These are phyloP conservation scores for Falco punctatus DNA, from an alignment of 2,113 vertebrate genomes.

Conservation along the genomic window DNA sequence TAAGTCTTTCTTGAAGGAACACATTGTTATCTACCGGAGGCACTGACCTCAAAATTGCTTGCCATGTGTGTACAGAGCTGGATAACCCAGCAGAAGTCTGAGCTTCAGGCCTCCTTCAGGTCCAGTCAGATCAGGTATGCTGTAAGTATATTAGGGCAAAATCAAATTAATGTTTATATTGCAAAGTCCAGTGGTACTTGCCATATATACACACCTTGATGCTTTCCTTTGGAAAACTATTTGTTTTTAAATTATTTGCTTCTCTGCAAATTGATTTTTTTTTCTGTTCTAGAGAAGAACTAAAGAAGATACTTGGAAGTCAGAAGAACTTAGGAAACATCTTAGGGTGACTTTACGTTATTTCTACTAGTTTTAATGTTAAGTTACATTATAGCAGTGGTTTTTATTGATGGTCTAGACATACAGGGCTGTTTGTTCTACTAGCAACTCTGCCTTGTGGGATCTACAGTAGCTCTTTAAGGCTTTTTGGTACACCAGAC, in stretches of 20 bases:
- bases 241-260: background rate
- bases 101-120: background rate
- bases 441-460: background rate
- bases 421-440: background rate
- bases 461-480: background rate
- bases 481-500: background rate
- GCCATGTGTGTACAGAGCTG: background rate
- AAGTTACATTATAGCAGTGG: background rate
- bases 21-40: background rate
- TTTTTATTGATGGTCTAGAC: background rate
- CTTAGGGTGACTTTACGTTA: constrained; percentile 76
- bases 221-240: background rate
- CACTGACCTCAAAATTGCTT: background rate
- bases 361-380: background rate
- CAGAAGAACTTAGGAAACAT: constrained; percentile 87
- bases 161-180: background rate
- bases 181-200: background rate
- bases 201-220: background rate
- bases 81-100: background rate
- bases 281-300: constrained; percentile 80
- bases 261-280: background rate
- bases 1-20: background rate
- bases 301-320: constrained; percentile 94
- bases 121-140: background rate
- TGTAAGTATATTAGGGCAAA: background rate